Evolutionary conservation across 2,113 vertebrate species (phyloP), one percentile per base, ranked within the genome.

Genomic region (Macheiramphus alcinus): DNA sequence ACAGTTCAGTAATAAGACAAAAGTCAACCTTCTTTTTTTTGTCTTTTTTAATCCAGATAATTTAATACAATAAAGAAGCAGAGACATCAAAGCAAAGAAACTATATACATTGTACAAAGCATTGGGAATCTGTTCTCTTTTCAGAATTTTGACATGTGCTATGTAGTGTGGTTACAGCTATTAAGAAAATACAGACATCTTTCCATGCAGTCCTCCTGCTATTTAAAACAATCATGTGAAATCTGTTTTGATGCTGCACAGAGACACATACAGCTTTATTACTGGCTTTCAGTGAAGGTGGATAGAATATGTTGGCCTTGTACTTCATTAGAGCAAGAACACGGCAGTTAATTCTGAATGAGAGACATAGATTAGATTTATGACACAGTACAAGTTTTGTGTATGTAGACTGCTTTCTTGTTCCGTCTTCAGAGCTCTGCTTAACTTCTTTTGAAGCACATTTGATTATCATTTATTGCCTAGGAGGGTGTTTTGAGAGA

Each of bases 31-130:
- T 82, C 9, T 71, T 93, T 94, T 88, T 95, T 88, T 95, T 86
- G 48, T 47, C 43, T 62, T 73, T 76, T 90, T 80, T 25, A 73
- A 91, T 95, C 83, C 92, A 97, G 93, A 97, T 97, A 97, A 94
- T 98, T 97, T 97, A 97, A 96, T 96, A 93, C 90, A 96, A 97
- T 96, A 97, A 97, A 98, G 94, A 90, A 93, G 47, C 91, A 96
- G 87, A 96, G 96, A 98, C 96, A 98, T 98, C 98, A 98, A 98
- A 98, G 98, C 80, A 75, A 90, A 97, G 97, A 88, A 98, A 97
- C 96, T 86, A 26, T 97, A 97, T 97, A 97, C 90, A 97, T 92
- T 97, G 92, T 74, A 94, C 94, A 98, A 96, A 97, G 97, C 88
- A 7, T 85, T 86, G 97, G 50, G 89, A 96, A 96, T 98, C 96